A percentile compares a stretch with the other conserved stretches of the same genome.
Evolutionary conservation across 1,140 invertebrate species (phyloP).

Genomic region (Thrips palmi): DNA sequence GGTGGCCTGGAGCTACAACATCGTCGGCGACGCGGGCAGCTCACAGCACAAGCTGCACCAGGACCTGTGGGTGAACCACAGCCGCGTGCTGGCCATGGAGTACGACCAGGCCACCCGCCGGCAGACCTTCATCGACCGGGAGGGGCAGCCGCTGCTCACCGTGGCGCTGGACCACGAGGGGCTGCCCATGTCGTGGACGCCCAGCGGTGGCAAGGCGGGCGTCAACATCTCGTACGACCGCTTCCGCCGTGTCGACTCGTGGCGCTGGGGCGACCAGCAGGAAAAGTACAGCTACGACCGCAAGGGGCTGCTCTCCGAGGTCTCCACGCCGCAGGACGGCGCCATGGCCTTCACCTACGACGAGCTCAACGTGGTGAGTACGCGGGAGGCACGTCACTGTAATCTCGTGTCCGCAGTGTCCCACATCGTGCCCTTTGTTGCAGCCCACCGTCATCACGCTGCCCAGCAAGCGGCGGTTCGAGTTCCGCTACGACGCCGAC

Average conservation of each 20-base stretch:
- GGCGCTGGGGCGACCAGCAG: constrained; percentile 74
- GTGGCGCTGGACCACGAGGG: constrained; percentile 76
- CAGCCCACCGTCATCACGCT: constrained; percentile 73
- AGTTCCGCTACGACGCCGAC: constrained; percentile 67
- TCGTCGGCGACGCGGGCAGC: constrained; percentile 62
- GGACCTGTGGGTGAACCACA: constrained; percentile 66
- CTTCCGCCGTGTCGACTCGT: constrained; percentile 77
- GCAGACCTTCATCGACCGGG: constrained; percentile 75
- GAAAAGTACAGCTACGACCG: constrained; percentile 76
- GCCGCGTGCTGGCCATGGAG: constrained; percentile 67
- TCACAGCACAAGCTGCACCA: constrained; percentile 62
- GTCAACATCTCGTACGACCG: constrained; percentile 80
- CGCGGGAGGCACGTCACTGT: not conserved
- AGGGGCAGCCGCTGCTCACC: constrained; percentile 59
- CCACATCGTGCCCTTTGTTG: constrained; percentile 3
- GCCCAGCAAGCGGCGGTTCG: constrained; percentile 71
- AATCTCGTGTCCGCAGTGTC: too few species aligned
- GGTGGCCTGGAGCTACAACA: constrained; percentile 60
- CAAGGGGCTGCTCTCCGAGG: constrained; percentile 65
- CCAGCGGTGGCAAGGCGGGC: constrained; percentile 47
- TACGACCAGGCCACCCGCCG: constrained; percentile 74
- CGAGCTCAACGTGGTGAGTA: constrained; percentile 48
- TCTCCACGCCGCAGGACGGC: constrained; percentile 61
- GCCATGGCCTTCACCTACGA: constrained; percentile 62
- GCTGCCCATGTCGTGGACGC: constrained; percentile 58